These are phyloP conservation scores for Sturnus vulgaris DNA, from an alignment of 2,113 vertebrate genomes.

Conservation along the genomic window DNA sequence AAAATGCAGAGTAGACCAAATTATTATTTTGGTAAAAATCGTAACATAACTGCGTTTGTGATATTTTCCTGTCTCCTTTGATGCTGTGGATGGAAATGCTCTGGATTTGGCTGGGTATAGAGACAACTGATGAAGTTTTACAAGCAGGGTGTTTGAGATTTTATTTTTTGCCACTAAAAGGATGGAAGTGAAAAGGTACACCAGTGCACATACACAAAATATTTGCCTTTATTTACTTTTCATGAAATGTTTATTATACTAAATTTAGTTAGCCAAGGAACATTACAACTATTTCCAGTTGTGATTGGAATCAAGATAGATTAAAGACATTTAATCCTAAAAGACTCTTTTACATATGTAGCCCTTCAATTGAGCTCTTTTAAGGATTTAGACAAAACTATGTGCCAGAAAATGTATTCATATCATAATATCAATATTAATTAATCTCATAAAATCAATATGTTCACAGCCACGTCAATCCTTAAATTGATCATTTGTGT, in stretches of 20 bases:
- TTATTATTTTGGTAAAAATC: background rate
- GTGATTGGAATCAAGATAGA: background rate
- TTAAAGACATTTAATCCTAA: background rate
- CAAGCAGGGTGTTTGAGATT: background rate
- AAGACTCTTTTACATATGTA: background rate
- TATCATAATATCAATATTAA: background rate
- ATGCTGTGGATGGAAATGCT: background rate
- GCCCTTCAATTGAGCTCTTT: background rate
- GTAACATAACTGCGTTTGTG: background rate
- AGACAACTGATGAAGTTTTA: background rate
- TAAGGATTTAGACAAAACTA: background rate
- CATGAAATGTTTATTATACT: background rate
- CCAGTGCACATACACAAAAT: background rate
- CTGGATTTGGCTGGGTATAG: background rate
- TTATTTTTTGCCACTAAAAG: background rate
- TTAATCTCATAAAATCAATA: background rate
- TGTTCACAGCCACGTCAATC: background rate
- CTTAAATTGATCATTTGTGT: background rate
- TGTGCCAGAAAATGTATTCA: background rate
- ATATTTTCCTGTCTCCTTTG: background rate
- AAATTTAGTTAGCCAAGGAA: background rate
- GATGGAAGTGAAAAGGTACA: background rate
- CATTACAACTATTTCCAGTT: background rate
- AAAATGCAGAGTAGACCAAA: fast-evolving
- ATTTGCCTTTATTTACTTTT: background rate